Conservation (phyloP, 2,888 invertebrate genomes). For the Acleris sparsana region DNA sequence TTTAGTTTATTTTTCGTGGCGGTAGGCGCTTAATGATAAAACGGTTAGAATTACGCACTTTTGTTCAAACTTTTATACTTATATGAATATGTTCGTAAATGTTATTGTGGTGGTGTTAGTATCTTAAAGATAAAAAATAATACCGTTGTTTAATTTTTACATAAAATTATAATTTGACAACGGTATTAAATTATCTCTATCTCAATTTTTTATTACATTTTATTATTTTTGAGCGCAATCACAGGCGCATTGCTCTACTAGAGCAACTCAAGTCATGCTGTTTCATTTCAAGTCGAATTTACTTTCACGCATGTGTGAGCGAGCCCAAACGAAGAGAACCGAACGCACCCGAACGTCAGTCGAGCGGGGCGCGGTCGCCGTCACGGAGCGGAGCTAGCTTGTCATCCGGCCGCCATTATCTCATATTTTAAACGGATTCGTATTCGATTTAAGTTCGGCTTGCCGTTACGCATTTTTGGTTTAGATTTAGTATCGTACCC, state of each 20-base stretch:
- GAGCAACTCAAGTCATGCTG: slow-evolving; percentile 39
- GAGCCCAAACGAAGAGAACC: slow-evolving; percentile 76
- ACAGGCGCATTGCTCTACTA: slow-evolving; percentile 43
- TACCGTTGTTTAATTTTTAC: too few relatives aligned
- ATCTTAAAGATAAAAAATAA: too few relatives aligned
- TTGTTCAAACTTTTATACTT: too few relatives aligned
- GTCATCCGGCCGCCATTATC: slow-evolving; percentile 86
- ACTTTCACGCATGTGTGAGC: slow-evolving; percentile 80
- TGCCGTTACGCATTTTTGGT: slow-evolving; percentile 67
- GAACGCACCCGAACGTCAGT: slow-evolving; percentile 81
- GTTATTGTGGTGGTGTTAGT: too few relatives aligned
- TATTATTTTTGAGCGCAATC: slow-evolving; percentile 12
- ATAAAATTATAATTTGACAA: too few relatives aligned
- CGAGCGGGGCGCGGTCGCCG: slow-evolving; percentile 85
- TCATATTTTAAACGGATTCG: slow-evolving; percentile 82
- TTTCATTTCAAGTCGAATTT: slow-evolving; percentile 67
- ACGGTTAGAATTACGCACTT: too few relatives aligned
- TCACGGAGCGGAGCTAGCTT: slow-evolving; percentile 83
- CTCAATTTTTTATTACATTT: background rate
- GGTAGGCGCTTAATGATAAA: too few relatives aligned
- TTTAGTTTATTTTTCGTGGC: too few relatives aligned
- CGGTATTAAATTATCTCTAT: too few relatives aligned
- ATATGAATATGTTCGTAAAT: too few relatives aligned
- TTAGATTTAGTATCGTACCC: slow-evolving; percentile 58
- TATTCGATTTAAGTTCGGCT: slow-evolving; percentile 77